phyloP scores from a whole-genome alignment of 2,888 invertebrate species.

The Phasia obesa region DNA sequence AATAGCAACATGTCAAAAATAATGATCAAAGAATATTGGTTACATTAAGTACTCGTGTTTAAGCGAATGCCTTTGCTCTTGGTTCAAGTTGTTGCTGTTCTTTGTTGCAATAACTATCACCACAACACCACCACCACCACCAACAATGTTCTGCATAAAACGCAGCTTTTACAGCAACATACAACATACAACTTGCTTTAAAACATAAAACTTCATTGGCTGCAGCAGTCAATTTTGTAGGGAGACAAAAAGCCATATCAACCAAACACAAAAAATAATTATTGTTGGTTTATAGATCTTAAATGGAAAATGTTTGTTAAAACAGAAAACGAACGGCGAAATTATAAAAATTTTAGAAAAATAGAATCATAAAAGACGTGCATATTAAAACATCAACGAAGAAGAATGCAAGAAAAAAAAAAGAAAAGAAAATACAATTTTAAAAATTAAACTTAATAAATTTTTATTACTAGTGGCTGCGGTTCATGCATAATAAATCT shows the following conservation, averaged over 20 bases:
- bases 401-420: conserved; percentile 1
- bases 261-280: not conserved
- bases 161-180: not conserved
- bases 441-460: conserved; percentile 46
- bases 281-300: conserved; percentile 29
- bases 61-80: conserved; percentile 14
- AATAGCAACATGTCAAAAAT: conserved; percentile 68
- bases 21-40: conserved; percentile 68
- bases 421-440: conserved; percentile 10
- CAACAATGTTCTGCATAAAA: conserved; percentile 47
- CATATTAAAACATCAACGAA: conserved; percentile 42
- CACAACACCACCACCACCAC: not conserved
- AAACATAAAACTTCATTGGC: conserved; percentile 32
- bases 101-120: conserved; percentile 22
- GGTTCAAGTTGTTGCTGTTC: conserved; percentile 16
- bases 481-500: conserved; percentile 36
- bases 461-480: conserved; percentile 37
- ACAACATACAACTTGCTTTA: conserved; percentile 2
- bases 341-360: conserved; percentile 13
- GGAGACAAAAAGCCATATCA: not conserved
- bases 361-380: conserved; percentile 14
- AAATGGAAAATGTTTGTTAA: conserved; percentile 22
- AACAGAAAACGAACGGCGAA: not conserved
- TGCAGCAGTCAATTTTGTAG: conserved; percentile 29
- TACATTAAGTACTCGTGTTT: conserved; percentile 23